phyloP scores from a whole-genome alignment of 2,888 invertebrate species.

The Agonopterix alstromeriana region DNA sequence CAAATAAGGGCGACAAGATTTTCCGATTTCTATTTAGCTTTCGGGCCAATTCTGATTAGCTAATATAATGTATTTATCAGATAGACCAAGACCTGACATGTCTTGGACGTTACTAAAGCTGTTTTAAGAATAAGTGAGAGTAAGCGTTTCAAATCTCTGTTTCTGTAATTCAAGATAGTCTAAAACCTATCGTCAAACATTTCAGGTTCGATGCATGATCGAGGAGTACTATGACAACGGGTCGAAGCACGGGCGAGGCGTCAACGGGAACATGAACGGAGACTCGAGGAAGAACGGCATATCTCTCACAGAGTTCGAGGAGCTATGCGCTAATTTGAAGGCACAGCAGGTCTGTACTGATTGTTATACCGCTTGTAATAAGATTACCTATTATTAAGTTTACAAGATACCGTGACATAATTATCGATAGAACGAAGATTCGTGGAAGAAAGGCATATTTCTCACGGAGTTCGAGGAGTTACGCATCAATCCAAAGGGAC shows the following conservation, averaged over 20 bases:
- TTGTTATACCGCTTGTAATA: too few relatives aligned
- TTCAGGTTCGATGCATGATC: constrained; percentile 88
- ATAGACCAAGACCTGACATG: too few relatives aligned
- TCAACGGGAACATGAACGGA: constrained; percentile 72
- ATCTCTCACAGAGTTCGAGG: constrained; percentile 92
- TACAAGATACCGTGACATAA: too few relatives aligned
- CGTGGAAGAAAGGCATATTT: constrained; percentile 86
- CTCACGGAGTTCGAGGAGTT: constrained; percentile 94
- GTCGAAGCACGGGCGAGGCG: constrained; percentile 51
- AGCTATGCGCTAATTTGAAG: constrained; percentile 90
- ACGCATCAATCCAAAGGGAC: constrained; percentile 85
- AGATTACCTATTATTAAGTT: too few relatives aligned
- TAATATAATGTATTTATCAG: too few relatives aligned
- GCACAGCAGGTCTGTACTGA: constrained; percentile 81
- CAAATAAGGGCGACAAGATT: too few relatives aligned
- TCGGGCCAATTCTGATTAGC: too few relatives aligned
- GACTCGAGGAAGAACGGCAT: constrained; percentile 85
- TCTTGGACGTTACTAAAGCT: too few relatives aligned
- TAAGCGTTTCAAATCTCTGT: too few relatives aligned
- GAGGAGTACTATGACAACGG: constrained; percentile 82
- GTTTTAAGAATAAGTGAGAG: too few relatives aligned
- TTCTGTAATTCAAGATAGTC: too few relatives aligned
- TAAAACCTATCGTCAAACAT: background rate
- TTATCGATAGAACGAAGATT: constrained; percentile 63
- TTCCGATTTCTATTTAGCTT: too few relatives aligned